A percentile compares a stretch with the other conserved stretches of the same genome.
phyloP scores from a whole-genome alignment of 2,888 invertebrate genomes.

The Ophioninae sp. region DNA sequence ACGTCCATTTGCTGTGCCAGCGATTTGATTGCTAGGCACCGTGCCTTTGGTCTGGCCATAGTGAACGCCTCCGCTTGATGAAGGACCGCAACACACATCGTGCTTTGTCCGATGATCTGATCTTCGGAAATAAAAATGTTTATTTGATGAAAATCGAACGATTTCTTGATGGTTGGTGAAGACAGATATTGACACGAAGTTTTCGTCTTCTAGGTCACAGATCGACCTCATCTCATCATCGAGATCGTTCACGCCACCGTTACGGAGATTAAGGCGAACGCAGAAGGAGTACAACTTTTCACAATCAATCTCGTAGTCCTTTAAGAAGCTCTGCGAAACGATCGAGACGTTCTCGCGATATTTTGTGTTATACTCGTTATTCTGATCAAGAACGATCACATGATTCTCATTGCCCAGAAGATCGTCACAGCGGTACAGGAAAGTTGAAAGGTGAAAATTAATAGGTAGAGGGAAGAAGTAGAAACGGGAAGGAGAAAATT shows the following conservation, averaged over 20 bases:
- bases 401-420: slow-evolving; percentile 3
- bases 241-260: slow-evolving; percentile 21
- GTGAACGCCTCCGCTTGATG: slow-evolving; percentile 9
- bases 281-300: slow-evolving; percentile 7
- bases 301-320: slow-evolving; percentile 20
- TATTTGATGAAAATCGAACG: slow-evolving; percentile 22
- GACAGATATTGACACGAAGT: slow-evolving; percentile 4
- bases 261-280: slow-evolving; percentile 9
- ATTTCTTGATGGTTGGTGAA: neutral
- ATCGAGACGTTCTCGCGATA: slow-evolving; percentile 9
- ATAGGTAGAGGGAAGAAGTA: no score
- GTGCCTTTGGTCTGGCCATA: slow-evolving; percentile 20
- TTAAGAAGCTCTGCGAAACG: slow-evolving; percentile 8
- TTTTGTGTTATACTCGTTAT: slow-evolving; percentile 6
- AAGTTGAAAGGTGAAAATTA: no score
- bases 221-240: slow-evolving; percentile 22
- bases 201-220: slow-evolving; percentile 19
- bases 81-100: slow-evolving; percentile 18
- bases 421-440: slow-evolving; percentile 46
- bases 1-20: slow-evolving; percentile 15
- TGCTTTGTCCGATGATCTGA: slow-evolving; percentile 22
- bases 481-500: no score
- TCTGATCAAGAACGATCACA: slow-evolving; percentile 23
- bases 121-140: slow-evolving; percentile 19
- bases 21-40: slow-evolving; percentile 24